phyloP scores from a whole-genome alignment of 1,140 invertebrate species.

The Diorhabda carinulata region DNA sequence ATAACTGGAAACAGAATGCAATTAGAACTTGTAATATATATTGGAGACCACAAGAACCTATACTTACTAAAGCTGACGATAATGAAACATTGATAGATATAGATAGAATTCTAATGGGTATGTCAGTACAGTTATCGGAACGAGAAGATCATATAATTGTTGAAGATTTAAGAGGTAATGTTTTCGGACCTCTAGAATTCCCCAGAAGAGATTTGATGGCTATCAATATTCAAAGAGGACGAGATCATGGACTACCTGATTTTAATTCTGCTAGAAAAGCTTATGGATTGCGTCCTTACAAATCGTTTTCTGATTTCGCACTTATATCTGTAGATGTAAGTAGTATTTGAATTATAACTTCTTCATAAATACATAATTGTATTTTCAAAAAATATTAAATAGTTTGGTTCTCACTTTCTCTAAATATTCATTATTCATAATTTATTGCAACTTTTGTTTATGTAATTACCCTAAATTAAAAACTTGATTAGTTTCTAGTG shows the following conservation, averaged over 20 bases:
- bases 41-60: slow-evolving; percentile 56
- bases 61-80: slow-evolving; percentile 26
- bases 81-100: slow-evolving; percentile 46
- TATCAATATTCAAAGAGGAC: slow-evolving; percentile 63
- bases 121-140: slow-evolving; percentile 62
- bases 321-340: background rate
- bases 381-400: too few species aligned
- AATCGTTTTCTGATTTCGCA: slow-evolving; percentile 8
- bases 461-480: too few species aligned
- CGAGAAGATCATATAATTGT: slow-evolving; percentile 63
- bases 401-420: background rate
- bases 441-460: background rate
- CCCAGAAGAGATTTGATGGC: slow-evolving; percentile 64
- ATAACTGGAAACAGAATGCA: slow-evolving; percentile 36
- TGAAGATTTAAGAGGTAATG: slow-evolving; percentile 60
- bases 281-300: slow-evolving; percentile 47
- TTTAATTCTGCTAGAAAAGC: slow-evolving; percentile 60
- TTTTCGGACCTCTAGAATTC: slow-evolving; percentile 68
- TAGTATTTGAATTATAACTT: background rate
- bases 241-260: slow-evolving; percentile 65
- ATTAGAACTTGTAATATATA: slow-evolving; percentile 65
- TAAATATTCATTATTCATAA: slow-evolving; percentile 4
- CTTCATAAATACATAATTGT: too few species aligned
- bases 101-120: slow-evolving; percentile 58
- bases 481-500: too few species aligned